Conservation (phyloP, 2,888 invertebrate genomes). For the Germaria angustata region DNA sequence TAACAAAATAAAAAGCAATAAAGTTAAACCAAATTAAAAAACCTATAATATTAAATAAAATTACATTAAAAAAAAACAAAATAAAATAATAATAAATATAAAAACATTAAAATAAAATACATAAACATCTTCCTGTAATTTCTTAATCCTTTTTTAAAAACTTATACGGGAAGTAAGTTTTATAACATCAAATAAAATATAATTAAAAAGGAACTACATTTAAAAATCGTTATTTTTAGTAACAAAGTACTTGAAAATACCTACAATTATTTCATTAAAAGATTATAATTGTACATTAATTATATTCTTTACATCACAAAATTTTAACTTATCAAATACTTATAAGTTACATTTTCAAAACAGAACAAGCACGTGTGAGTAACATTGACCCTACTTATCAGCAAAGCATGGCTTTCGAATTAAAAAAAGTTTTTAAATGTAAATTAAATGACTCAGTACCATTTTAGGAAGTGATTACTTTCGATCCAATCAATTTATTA, state of each 20-base stretch:
- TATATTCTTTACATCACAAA: neutral
- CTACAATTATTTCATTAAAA: neutral
- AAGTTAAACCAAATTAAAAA: too few relatives aligned
- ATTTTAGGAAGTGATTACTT: neutral
- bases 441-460: neutral
- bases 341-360: neutral
- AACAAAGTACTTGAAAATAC: neutral
- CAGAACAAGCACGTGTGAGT: neutral
- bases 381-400: neutral
- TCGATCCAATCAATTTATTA: neutral
- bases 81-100: too few relatives aligned
- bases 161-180: too few relatives aligned
- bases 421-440: neutral
- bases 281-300: neutral
- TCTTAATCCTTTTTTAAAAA: too few relatives aligned
- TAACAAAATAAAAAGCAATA: too few relatives aligned
- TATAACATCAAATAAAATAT: too few relatives aligned
- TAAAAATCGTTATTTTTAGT: neutral
- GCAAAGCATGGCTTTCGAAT: slow-evolving; percentile 9
- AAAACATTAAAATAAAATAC: too few relatives aligned
- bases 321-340: neutral
- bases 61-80: too few relatives aligned
- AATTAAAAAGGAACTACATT: slow-evolving; percentile 1
- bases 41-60: too few relatives aligned
- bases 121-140: too few relatives aligned